These are phyloP conservation scores for Alsophila aescularia DNA, from an alignment of 2,888 invertebrate genomes.

Conservation along the genomic window DNA sequence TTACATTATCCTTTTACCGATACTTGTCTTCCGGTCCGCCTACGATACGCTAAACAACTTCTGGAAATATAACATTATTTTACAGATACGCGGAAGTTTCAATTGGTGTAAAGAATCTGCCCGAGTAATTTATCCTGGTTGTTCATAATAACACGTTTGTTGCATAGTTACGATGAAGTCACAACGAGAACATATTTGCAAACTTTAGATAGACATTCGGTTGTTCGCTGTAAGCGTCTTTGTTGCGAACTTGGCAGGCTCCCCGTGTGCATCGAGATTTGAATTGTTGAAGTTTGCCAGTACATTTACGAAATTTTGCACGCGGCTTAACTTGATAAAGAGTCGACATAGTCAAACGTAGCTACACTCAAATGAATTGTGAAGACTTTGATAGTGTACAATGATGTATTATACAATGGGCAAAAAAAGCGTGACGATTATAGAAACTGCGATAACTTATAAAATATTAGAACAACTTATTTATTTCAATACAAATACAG, in stretches of 20 bases:
- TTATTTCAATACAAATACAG: no score
- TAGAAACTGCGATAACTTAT: no score
- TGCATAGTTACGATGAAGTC: background rate
- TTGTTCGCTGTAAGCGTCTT: conserved; percentile 30
- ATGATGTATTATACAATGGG: no score
- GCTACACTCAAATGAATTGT: conserved; percentile 19
- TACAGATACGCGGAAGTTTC: background rate
- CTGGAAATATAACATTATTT: conserved; percentile 2
- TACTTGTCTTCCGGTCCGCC: conserved; percentile 51
- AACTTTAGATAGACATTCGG: conserved; percentile 25
- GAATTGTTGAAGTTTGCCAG: conserved; percentile 39
- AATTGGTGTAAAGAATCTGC: background rate
- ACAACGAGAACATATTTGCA: conserved; percentile 20
- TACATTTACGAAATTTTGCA: conserved; percentile 49
- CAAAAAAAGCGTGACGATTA: no score
- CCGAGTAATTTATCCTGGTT: background rate
- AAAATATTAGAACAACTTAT: no score
- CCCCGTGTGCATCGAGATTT: conserved; percentile 35
- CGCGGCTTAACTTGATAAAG: conserved; percentile 50
- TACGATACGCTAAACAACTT: conserved; percentile 30
- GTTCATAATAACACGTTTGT: background rate
- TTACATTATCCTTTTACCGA: conserved; percentile 70
- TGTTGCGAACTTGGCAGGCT: conserved; percentile 38
- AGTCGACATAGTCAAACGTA: conserved; percentile 27
- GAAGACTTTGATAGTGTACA: background rate